Percentiles rank a stretch among this genome's conserved stretches.
Conservation (phyloP, 1,140 invertebrate species). For the Pseudomyrmex cubaensis region DNA sequence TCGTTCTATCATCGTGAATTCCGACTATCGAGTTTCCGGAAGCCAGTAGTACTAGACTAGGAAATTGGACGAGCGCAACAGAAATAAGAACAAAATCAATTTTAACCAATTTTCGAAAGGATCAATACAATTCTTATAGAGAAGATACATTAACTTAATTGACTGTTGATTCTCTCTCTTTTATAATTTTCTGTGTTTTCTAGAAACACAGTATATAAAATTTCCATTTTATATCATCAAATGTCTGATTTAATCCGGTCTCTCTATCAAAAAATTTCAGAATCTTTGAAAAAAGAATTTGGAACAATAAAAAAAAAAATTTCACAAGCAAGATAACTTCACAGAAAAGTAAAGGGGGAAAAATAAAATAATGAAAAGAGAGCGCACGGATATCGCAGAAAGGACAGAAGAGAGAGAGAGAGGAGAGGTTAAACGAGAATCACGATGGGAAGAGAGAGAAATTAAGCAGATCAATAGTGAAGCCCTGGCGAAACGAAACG, state of each 20-base stretch:
- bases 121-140: too few relatives aligned
- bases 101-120: not conserved
- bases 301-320: too few relatives aligned
- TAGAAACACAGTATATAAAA: too few relatives aligned
- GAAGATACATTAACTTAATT: too few relatives aligned
- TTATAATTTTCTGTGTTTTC: too few relatives aligned
- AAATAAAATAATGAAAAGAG: constrained; percentile 43
- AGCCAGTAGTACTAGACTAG: constrained; percentile 12
- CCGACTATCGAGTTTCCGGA: constrained; percentile 30
- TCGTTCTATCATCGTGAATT: constrained; percentile 75
- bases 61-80: constrained; percentile 1
- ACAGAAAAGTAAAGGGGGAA: not conserved
- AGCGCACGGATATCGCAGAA: not conserved
- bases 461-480: constrained; percentile 78
- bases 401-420: constrained; percentile 24
- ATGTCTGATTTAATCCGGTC: too few relatives aligned
- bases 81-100: constrained; percentile 2
- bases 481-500: constrained; percentile 46
- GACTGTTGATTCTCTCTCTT: too few relatives aligned
- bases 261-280: too few relatives aligned
- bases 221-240: too few relatives aligned
- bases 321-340: too few relatives aligned
- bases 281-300: not conserved
- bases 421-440: constrained; percentile 32
- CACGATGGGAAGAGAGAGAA: constrained; percentile 65